Evolutionary conservation across 2,888 invertebrate species (phyloP).

Genomic region (Apotomis turbidana): DNA sequence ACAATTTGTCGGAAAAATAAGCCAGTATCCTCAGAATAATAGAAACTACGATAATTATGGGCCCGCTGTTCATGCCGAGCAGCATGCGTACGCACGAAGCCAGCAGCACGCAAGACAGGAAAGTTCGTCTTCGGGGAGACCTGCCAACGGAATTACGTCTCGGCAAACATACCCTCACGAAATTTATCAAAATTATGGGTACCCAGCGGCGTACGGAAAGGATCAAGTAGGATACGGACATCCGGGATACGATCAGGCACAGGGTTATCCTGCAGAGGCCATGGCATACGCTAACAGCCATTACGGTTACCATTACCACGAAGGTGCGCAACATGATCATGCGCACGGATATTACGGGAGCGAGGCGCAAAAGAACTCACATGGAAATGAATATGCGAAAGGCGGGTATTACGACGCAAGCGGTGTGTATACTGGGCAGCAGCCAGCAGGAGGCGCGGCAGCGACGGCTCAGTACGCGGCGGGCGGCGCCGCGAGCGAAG

Average conservation of each 20-base stretch:
- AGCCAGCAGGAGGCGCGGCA: constrained; percentile 55
- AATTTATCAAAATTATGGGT: constrained; percentile 81
- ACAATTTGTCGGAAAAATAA: constrained; percentile 76
- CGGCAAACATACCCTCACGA: constrained; percentile 77
- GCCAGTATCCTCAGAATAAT: constrained; percentile 75
- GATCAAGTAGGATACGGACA: constrained; percentile 83
- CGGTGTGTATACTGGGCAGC: constrained; percentile 68
- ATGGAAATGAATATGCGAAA: constrained; percentile 81
- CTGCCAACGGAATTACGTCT: constrained; percentile 71
- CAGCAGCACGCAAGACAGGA: constrained; percentile 71
- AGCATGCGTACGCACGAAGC: constrained; percentile 76
- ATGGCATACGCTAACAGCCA: constrained; percentile 77
- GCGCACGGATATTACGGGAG: constrained; percentile 74
- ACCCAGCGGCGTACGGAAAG: constrained; percentile 76
- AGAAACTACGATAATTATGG: constrained; percentile 72
- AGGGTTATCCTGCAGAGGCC: constrained; percentile 72
- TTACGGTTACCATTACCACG: constrained; percentile 81
- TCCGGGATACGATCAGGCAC: constrained; percentile 82
- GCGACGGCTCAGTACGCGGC: constrained; percentile 59
- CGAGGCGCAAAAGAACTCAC: constrained; percentile 80
- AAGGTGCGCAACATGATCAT: constrained; percentile 72
- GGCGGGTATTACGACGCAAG: constrained; percentile 75
- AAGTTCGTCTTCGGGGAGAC: constrained; percentile 65
- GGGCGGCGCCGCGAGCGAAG: constrained; percentile 67
- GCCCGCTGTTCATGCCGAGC: constrained; percentile 69